Base-by-base conservation (phyloP, 2,113 vertebrate genomes). In the Petromus typicus region DNA sequence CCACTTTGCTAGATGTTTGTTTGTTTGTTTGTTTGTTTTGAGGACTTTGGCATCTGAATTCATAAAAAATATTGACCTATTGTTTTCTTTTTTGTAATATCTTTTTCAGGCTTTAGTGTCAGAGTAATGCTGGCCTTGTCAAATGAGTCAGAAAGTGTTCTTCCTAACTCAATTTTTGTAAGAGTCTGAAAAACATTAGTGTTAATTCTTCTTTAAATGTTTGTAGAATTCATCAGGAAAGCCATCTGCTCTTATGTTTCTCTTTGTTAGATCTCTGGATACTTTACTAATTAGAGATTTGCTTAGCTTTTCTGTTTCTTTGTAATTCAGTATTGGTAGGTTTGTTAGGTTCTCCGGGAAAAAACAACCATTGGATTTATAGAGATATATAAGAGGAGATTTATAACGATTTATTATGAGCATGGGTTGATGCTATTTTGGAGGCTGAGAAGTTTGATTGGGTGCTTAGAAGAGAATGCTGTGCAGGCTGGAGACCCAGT, bases 201-300 rank as follows among this genome's bases (percentile, higher is more conserved):
- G 1, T 82, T 43, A 57, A 22, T 82, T 93, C 80, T 92, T 85
- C 86, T 92, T 85, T 73, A 89, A 92, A 25, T 59, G n/a, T 85
- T 90, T 37, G 13, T 80, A 59, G 71, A 48, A 30, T 86, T 86
- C 13, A 71, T 37, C 37, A 32, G 18, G 59, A 57, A 93, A 89
- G 63, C 45, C 75, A 7, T 80, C 30, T n/a, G 25, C 10, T 66
- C 59, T 59, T 48, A 22, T 32, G 40, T 30, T 78, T 93, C 71
- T 83, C 43, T 81, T 86, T 95, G 22, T 56, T 82, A 63, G 61
- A 66, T 48, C 45, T 93, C 73, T 90, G 18, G 66, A 48, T 63
- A 22, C 54, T 25, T 90, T 64, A 61, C 37, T 63, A 82, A 37
- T 73, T 63, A 37, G 13, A 71, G 61, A 6, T 91, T 32, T 84